These are phyloP conservation scores for Amiota communis DNA, from an alignment of 2,888 invertebrate genomes.

Conservation along the genomic window DNA sequence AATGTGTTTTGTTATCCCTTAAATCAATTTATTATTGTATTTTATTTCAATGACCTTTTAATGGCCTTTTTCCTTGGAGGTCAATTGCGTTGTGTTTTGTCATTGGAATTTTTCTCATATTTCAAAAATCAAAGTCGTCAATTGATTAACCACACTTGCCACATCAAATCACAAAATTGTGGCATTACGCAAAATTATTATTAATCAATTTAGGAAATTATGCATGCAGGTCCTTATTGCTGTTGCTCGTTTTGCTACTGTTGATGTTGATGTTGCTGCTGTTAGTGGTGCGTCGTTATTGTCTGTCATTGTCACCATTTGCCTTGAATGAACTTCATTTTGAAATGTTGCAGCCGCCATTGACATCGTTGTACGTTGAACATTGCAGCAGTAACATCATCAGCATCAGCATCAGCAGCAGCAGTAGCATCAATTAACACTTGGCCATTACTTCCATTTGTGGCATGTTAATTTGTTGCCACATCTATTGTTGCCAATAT, in stretches of 20 bases:
- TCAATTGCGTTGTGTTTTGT: background rate
- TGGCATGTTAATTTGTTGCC: slow-evolving; percentile 72
- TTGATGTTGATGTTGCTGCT: background rate
- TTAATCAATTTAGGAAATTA: slow-evolving; percentile 16
- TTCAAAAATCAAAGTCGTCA: background rate
- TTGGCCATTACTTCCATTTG: slow-evolving; percentile 69
- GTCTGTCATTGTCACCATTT: background rate
- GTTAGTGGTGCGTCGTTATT: background rate
- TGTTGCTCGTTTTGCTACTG: background rate
- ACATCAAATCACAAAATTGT: background rate
- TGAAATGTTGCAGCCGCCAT: too few relatives aligned
- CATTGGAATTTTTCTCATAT: background rate
- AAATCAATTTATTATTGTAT: background rate
- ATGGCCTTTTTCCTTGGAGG: background rate
- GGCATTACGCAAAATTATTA: slow-evolving; percentile 25
- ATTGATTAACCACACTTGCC: too few relatives aligned
- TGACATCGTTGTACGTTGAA: background rate
- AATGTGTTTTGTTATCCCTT: slow-evolving; percentile 9
- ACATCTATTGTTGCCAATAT: slow-evolving; percentile 66
- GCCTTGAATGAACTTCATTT: too few relatives aligned
- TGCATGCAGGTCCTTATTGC: background rate
- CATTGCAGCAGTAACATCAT: too few relatives aligned
- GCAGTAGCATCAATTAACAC: slow-evolving; percentile 58
- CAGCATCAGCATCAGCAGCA: too few relatives aligned
- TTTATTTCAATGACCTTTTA: too few relatives aligned